Evolutionary conservation across 1,140 invertebrate genomes (phyloP).

Genomic region (Agrypnia vestita): DNA sequence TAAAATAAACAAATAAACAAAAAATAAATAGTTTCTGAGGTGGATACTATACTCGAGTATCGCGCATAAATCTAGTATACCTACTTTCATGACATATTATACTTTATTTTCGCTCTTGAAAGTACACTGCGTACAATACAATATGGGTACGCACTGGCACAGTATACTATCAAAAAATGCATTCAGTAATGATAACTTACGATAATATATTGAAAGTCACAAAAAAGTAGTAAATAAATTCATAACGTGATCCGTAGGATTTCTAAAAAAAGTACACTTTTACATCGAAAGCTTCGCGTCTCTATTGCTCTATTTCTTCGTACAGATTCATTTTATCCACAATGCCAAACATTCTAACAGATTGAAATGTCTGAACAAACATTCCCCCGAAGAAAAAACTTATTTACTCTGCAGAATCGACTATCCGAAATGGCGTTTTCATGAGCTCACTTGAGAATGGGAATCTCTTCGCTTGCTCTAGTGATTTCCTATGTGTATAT

Average conservation of each 20-base stretch:
- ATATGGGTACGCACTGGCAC: too few species aligned
- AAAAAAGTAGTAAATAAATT: too few species aligned
- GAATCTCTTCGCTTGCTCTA: slow-evolving; percentile 15
- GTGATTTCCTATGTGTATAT: slow-evolving; percentile 18
- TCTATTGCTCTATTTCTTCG: slow-evolving; percentile 17
- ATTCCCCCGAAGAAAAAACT: slow-evolving; percentile 32
- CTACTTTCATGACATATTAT: too few species aligned
- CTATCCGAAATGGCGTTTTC: slow-evolving; percentile 37
- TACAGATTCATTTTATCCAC: slow-evolving; percentile 30
- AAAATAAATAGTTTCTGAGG: too few species aligned
- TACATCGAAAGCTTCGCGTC: background rate
- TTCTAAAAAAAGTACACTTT: background rate
- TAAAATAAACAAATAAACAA: too few species aligned
- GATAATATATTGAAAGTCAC: too few species aligned
- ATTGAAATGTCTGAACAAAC: slow-evolving; percentile 42
- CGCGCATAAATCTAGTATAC: too few species aligned
- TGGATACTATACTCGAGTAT: too few species aligned
- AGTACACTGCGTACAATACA: too few species aligned
- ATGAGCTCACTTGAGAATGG: slow-evolving; percentile 27
- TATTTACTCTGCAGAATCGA: slow-evolving; percentile 48
- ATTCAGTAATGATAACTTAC: too few species aligned
- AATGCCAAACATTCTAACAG: slow-evolving; percentile 33
- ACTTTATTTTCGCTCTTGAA: too few species aligned
- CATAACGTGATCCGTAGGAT: background rate
- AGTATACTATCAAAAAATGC: too few species aligned